Evolutionary conservation across 2,113 vertebrate species (phyloP), one percentile per base, ranked within the genome.

Genomic region (Nyctereutes procyonoides): DNA sequence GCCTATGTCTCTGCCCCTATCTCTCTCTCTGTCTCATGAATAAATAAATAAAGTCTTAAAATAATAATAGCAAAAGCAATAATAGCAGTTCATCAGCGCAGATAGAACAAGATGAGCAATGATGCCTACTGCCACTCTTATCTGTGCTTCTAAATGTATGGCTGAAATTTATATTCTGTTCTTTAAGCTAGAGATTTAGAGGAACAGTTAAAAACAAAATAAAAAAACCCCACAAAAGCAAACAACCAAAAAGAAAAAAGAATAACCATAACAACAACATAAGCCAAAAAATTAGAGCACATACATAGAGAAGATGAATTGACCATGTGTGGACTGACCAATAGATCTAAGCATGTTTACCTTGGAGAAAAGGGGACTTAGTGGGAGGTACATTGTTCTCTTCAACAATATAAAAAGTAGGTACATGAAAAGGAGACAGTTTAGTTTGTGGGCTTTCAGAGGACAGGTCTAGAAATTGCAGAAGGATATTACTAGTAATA

Each of bases 161-260:
- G 17, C 55, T 69, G 55, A 94, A 92, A 89, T 69, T 56, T 15
- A 4, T 53, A 67, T 92, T 92, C 28, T 96, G 4, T 56, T 93
- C 43, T 86, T 4, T 15, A 82, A 76, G 35, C 9, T 22, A 55
- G 13, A 7, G 20, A 10, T 48, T 48, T 73, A 65, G 30, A 67
- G 38, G 14, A 60, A 84, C 2, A 28, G 38, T 32, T 55, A 32
- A 73, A 92, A 58, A 38, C 28, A 95, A n/a, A 69, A 35, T 69
- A 35, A 10, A 69, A 69, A 69, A 58, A 32, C 62, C 77, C 20
- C 19, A 58, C 4, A 3, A 65, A 69, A 88, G 28, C 28, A 81
- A 69, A 74, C 32, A 89, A 82, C 28, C 51, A 67, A 88, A 90
- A 81, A 67, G 85, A 90, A 81, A 88, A 79, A 76, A 62, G 26